These are phyloP conservation scores for Forbesichthys papilliferus DNA, from an alignment of 2,113 vertebrate species.

Conservation along the genomic window DNA sequence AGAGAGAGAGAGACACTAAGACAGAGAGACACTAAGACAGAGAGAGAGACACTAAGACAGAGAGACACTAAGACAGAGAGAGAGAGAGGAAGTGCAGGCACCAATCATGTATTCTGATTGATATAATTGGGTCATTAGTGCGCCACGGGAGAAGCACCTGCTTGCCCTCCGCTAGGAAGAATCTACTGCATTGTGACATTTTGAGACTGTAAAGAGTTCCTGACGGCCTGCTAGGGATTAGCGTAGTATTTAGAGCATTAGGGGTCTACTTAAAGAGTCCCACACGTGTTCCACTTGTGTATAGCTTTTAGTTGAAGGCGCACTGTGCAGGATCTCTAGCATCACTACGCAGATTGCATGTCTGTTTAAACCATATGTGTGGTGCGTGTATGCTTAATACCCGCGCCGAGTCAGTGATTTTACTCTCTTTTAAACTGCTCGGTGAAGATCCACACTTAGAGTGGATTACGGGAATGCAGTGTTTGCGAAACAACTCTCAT, in stretches of 20 bases:
- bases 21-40: not conserved
- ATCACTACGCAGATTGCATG: no score
- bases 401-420: no score
- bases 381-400: no score
- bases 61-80: constrained; percentile 48
- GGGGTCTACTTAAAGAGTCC: constrained; percentile 59
- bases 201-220: constrained; percentile 63
- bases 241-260: constrained; percentile 60
- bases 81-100: constrained; percentile 53
- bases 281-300: constrained; percentile 30
- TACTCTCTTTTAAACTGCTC: not conserved
- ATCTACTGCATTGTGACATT: constrained; percentile 72
- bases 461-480: no score
- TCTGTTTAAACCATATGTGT: no score
- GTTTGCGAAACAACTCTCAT: not conserved
- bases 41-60: constrained; percentile 28
- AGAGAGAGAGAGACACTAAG: not conserved
- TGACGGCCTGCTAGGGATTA: constrained; percentile 59
- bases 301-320: constrained; percentile 20
- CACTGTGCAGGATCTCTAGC: not conserved
- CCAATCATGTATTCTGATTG: constrained; percentile 78
- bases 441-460: not conserved
- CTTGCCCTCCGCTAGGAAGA: constrained; percentile 67
- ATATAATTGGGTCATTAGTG: constrained; percentile 80
- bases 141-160: constrained; percentile 76